Conservation (phyloP, 2,797 vertebrate species). For the Miichthys miiuy region DNA sequence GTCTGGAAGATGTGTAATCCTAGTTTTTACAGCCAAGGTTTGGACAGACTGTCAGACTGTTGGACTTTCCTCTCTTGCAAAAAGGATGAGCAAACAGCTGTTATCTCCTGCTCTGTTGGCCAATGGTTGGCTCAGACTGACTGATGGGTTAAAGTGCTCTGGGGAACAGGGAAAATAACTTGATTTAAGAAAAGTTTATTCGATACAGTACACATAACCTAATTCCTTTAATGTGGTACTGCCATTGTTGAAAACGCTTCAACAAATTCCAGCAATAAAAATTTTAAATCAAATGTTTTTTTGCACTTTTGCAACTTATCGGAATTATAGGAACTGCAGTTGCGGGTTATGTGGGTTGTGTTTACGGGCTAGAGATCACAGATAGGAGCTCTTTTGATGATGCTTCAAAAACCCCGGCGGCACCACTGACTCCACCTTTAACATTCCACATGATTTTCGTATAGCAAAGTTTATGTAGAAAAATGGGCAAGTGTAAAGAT, state of each 20-base stretch:
- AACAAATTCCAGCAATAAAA: not conserved
- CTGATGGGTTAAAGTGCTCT: conserved; percentile 56
- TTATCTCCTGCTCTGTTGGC: conserved; percentile 62
- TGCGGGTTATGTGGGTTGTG: not conserved
- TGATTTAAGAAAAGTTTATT: not conserved
- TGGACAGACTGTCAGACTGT: conserved; percentile 2
- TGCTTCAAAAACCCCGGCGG: too few relatives aligned
- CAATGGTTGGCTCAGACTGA: conserved; percentile 26
- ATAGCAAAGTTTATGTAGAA: too few relatives aligned
- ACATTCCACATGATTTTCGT: too few relatives aligned
- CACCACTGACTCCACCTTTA: too few relatives aligned
- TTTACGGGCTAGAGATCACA: not conserved
- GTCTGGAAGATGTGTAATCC: too few relatives aligned
- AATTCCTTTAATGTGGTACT: not conserved
- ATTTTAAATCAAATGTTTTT: not conserved
- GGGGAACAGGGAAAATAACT: conserved; percentile 18
- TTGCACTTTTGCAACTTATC: not conserved
- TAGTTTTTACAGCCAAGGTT: conserved; percentile 4
- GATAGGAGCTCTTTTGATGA: too few relatives aligned
- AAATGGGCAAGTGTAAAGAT: too few relatives aligned
- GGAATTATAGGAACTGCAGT: not conserved
- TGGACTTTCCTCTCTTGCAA: too few relatives aligned
- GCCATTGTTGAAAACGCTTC: not conserved
- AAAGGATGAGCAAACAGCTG: conserved; percentile 66
- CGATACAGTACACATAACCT: not conserved